Conservation (phyloP, 2,888 invertebrate species). For the Habroteleia sp. region DNA sequence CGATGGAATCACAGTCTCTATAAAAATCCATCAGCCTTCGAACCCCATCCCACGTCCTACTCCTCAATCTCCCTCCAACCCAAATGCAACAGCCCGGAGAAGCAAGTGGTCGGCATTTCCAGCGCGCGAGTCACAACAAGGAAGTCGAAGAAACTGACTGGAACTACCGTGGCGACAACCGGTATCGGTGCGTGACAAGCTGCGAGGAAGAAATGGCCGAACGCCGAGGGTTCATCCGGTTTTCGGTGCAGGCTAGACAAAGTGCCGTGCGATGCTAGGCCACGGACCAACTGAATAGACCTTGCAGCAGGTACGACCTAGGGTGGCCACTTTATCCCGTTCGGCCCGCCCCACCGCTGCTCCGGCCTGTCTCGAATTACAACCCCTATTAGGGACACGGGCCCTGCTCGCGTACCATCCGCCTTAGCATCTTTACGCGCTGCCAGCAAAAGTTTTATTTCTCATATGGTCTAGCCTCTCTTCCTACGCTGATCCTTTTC, state of each 20-base stretch:
- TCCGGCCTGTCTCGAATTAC: slow-evolving; percentile 73
- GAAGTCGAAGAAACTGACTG: slow-evolving; percentile 33
- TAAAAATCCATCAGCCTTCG: no score
- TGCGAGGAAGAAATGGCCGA: slow-evolving; percentile 59
- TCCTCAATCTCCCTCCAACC: no score
- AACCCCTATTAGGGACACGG: slow-evolving; percentile 75
- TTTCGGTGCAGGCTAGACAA: slow-evolving; percentile 53
- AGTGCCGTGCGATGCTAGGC: slow-evolving; percentile 56
- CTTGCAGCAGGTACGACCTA: slow-evolving; percentile 76
- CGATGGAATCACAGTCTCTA: no score
- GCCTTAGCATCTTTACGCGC: slow-evolving; percentile 23
- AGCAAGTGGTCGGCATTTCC: no score
- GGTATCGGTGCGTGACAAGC: slow-evolving; percentile 57
- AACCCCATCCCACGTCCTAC: no score
- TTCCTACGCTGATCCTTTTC: no score
- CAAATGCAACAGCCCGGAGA: no score
- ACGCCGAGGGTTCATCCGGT: slow-evolving; percentile 48
- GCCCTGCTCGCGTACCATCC: slow-evolving; percentile 21
- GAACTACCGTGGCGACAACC: slow-evolving; percentile 21
- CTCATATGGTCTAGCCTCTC: no score
- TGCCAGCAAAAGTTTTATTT: no score
- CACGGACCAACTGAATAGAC: slow-evolving; percentile 70
- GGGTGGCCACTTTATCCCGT: slow-evolving; percentile 73
- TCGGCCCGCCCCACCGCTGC: slow-evolving; percentile 53
- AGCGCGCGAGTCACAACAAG: slow-evolving; percentile 15